Conservation (phyloP, 2,113 vertebrate species). For the Eurypyga helias region DNA sequence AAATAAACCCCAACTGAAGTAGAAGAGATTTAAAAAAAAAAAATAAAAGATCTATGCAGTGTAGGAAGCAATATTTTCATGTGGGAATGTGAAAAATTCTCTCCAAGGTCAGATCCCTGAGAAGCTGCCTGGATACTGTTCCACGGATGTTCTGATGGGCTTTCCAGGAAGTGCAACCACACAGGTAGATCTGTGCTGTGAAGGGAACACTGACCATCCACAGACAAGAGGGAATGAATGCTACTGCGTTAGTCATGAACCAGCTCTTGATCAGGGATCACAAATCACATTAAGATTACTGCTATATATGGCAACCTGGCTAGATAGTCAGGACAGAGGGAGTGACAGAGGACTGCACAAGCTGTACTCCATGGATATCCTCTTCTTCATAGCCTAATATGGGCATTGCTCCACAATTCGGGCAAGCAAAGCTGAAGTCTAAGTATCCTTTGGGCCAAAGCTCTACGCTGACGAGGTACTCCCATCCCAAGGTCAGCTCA, state of each 20-base stretch:
- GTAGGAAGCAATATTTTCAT: background rate
- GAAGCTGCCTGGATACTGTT: background rate
- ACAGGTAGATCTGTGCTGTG: background rate
- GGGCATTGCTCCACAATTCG: background rate
- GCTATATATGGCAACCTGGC: constrained; percentile 67
- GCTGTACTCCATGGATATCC: background rate
- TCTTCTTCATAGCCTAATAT: constrained; percentile 44
- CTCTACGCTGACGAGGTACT: background rate
- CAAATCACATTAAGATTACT: constrained; percentile 29
- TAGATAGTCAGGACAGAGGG: background rate
- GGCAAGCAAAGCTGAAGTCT: background rate
- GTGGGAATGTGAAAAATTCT: background rate
- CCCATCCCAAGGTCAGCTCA: background rate
- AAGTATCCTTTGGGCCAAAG: background rate
- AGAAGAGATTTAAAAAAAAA: background rate
- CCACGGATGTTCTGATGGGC: background rate
- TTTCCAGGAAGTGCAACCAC: background rate
- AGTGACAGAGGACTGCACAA: constrained; percentile 12
- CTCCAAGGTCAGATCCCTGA: background rate
- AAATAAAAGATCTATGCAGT: background rate
- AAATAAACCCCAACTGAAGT: background rate
- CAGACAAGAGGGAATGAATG: background rate
- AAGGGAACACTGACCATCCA: background rate
- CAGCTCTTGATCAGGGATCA: constrained; percentile 5
- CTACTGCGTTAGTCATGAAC: background rate